Evolutionary conservation across 2,888 invertebrate species (phyloP).

Genomic region (Lasioglossum calceatum): DNA sequence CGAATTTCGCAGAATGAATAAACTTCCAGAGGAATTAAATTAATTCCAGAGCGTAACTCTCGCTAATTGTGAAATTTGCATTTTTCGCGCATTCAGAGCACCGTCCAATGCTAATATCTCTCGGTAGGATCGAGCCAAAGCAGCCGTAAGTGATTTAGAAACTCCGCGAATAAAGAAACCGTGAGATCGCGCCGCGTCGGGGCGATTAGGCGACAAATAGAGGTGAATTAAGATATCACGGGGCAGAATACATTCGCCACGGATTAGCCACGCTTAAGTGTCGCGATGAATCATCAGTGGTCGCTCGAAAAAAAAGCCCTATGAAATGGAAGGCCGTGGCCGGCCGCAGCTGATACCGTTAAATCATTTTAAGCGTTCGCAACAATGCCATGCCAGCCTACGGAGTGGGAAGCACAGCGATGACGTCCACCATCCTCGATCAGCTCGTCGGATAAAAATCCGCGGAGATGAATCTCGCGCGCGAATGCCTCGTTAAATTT

Average conservation of each 20-base stretch:
- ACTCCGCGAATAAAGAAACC: neutral
- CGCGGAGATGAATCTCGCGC: conserved; percentile 46
- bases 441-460: conserved; percentile 48
- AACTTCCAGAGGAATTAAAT: neutral
- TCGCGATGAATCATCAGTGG: neutral
- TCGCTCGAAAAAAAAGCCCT: neutral
- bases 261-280: conserved; percentile 8
- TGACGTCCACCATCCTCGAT: conserved; percentile 35
- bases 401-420: conserved; percentile 14
- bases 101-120: neutral
- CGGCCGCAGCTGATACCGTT: conserved; percentile 45
- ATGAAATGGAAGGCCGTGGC: neutral
- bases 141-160: neutral
- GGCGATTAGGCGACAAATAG: conserved; percentile 3
- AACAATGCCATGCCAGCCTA: conserved; percentile 30
- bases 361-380: conserved; percentile 41
- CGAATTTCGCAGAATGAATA: neutral
- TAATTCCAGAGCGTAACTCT: neutral
- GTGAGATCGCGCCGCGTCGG: neutral
- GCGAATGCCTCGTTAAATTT: conserved; percentile 49
- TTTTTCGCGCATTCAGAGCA: neutral
- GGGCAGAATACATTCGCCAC: neutral
- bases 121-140: neutral
- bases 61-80: neutral
- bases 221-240: conserved; percentile 3